Evolutionary conservation across 2,888 invertebrate genomes (phyloP).

Genomic region (Endomychus coccineus): DNA sequence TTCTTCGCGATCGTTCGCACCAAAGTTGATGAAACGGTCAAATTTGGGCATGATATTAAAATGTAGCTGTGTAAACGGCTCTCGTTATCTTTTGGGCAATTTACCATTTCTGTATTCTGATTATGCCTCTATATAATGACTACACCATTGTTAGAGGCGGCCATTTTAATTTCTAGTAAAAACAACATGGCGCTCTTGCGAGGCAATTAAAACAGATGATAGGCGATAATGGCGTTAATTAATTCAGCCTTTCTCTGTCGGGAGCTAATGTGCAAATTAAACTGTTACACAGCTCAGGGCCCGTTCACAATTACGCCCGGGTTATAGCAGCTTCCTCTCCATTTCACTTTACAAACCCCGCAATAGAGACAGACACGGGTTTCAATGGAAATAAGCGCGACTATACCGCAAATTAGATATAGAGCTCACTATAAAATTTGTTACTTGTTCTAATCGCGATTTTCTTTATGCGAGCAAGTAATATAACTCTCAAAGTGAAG

Average conservation of each 20-base stretch:
- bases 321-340: no score
- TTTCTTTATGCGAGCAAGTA: no score
- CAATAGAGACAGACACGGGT: no score
- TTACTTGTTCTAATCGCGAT: no score
- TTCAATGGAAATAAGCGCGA: no score
- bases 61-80: constrained; percentile 34
- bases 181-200: constrained; percentile 45
- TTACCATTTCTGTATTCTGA: constrained; percentile 46
- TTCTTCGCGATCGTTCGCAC: no score
- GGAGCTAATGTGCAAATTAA: constrained; percentile 47
- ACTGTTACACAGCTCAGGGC: constrained; percentile 44
- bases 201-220: constrained; percentile 49
- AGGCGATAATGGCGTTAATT: constrained; percentile 48
- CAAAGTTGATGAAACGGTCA: no score
- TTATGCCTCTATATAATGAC: constrained; percentile 44
- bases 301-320: constrained; percentile 34
- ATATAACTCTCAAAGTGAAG: no score
- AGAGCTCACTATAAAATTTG: no score
- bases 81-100: constrained; percentile 43
- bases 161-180: constrained; percentile 47
- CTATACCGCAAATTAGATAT: no score
- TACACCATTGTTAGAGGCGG: constrained; percentile 44
- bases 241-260: constrained; percentile 47
- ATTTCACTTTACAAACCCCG: no score
- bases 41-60: constrained; percentile 8